These are phyloP conservation scores for Latrodectus elegans DNA, from an alignment of 2,888 invertebrate genomes.

Conservation along the genomic window DNA sequence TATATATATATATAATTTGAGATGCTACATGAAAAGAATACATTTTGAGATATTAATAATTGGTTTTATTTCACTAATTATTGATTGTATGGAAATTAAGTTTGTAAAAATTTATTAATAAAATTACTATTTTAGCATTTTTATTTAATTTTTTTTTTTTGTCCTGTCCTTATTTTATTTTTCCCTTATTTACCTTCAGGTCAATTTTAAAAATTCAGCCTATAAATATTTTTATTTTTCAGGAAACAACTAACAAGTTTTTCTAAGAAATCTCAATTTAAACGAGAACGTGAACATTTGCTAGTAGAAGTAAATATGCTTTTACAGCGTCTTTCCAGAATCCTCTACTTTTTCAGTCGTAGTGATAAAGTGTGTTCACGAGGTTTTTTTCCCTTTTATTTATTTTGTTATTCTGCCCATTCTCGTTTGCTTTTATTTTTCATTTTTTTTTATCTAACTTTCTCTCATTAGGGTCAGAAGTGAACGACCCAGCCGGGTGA, in stretches of 20 bases:
- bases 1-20: too few relatives aligned
- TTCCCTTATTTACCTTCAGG: too few relatives aligned
- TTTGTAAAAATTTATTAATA: too few relatives aligned
- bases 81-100: too few relatives aligned
- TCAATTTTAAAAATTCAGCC: background rate
- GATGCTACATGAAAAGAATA: too few relatives aligned
- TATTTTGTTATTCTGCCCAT: background rate
- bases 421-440: slow-evolving; percentile 9
- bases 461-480: slow-evolving; percentile 64
- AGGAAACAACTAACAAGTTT: background rate
- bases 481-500: slow-evolving; percentile 51
- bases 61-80: too few relatives aligned
- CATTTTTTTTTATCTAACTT: slow-evolving; percentile 30
- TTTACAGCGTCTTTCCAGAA: slow-evolving; percentile 18
- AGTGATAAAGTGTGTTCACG: slow-evolving; percentile 18
- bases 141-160: too few relatives aligned
- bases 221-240: background rate
- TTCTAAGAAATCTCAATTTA: background rate
- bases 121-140: too few relatives aligned
- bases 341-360: background rate
- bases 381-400: slow-evolving; percentile 13
- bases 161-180: too few relatives aligned
- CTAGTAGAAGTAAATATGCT: slow-evolving; percentile 8
- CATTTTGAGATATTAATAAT: too few relatives aligned
- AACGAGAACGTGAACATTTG: slow-evolving; percentile 17